A percentile compares a stretch with the other conserved stretches of the same genome.
phyloP scores from a whole-genome alignment of 37 sponge, comb jelly and placozoan species.

The Ianthella basta region DNA sequence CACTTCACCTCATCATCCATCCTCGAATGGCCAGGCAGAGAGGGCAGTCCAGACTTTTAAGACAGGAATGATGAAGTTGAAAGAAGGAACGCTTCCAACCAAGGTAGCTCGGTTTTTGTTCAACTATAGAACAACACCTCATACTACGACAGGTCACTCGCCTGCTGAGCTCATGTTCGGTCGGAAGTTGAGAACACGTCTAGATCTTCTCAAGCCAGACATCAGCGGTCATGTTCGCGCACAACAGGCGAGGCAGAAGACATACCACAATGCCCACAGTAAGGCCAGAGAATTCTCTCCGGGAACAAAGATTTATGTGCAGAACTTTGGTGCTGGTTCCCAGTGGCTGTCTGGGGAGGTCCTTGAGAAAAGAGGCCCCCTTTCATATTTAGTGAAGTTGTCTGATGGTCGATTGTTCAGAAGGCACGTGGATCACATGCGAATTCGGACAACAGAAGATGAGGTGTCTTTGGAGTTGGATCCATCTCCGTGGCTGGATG shows the following conservation, averaged over 20 bases:
- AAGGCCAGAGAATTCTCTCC: neutral
- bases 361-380: constrained; percentile 9
- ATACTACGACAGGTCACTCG: constrained; percentile 31
- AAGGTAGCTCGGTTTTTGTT: constrained; percentile 43
- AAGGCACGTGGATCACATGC: constrained; percentile 37
- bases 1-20: too few species aligned
- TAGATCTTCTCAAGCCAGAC: constrained; percentile 40
- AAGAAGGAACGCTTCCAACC: constrained; percentile 8
- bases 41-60: constrained; percentile 56
- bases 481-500: neutral
- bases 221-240: neutral
- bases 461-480: too few species aligned
- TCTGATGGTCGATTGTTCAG: constrained; percentile 26
- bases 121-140: constrained; percentile 42
- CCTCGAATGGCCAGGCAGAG: constrained; percentile 49
- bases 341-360: constrained; percentile 16
- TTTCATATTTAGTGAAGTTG: constrained; percentile 19
- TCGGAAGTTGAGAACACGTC: constrained; percentile 27
- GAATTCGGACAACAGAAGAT: neutral
- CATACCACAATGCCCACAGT: neutral
- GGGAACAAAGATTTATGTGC: neutral
- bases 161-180: constrained; percentile 47
- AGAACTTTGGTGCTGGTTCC: constrained; percentile 6
- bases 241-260: constrained; percentile 15
- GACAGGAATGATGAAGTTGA: constrained; percentile 9